Evolutionary conservation across 2,113 vertebrate genomes (phyloP).

Genomic region (Emydura subglobosa): DNA sequence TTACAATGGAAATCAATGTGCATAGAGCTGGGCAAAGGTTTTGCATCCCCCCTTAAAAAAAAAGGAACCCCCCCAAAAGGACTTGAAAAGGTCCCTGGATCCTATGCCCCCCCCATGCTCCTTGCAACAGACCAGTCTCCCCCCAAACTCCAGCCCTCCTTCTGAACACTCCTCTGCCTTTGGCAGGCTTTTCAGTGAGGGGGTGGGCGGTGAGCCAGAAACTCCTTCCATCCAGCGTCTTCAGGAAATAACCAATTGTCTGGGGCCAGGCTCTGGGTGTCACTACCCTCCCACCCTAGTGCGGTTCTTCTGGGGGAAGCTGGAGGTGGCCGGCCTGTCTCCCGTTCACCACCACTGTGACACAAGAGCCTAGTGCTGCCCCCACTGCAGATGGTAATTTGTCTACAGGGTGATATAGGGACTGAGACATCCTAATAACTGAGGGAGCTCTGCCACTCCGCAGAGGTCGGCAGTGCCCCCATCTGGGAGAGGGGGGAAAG

Average conservation of each 20-base stretch:
- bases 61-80: not conserved
- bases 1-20: not conserved
- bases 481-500: not conserved
- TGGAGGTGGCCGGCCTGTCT: not conserved
- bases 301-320: not conserved
- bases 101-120: fast-evolving
- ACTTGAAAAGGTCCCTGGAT: too few species aligned
- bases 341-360: fast-evolving
- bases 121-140: fast-evolving
- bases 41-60: not conserved
- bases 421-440: not conserved
- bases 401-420: fast-evolving
- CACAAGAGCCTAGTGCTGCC: not conserved
- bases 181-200: not conserved
- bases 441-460: not conserved
- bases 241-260: not conserved
- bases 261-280: not conserved
- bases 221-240: not conserved
- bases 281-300: fast-evolving
- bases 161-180: not conserved
- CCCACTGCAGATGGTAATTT: not conserved
- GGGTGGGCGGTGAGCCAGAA: not conserved
- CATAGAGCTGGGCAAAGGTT: not conserved
- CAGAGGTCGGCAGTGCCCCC: not conserved
- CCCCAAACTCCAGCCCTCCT: not conserved